A percentile compares a stretch with the other conserved stretches of the same genome.
phyloP scores from a whole-genome alignment of 1,140 invertebrate genomes.

The Onthophagus taurus region DNA sequence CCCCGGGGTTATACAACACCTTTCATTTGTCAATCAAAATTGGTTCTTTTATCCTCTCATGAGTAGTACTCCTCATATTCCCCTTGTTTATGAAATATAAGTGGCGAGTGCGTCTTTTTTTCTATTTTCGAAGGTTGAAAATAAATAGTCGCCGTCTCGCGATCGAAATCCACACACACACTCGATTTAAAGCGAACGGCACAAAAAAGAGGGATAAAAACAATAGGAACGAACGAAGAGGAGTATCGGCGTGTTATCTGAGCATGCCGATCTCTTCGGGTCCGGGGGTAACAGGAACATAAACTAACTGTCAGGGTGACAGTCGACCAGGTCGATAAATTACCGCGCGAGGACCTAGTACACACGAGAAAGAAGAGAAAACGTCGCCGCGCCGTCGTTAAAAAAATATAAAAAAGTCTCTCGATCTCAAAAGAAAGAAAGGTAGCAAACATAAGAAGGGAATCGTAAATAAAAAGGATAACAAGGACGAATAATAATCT shows the following conservation, averaged over 20 bases:
- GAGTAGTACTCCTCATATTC: background rate
- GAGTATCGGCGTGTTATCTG: too few relatives aligned
- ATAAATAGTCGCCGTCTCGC: background rate
- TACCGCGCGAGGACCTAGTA: too few relatives aligned
- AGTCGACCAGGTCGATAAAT: too few relatives aligned
- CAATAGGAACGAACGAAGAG: too few relatives aligned
- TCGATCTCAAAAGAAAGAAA: background rate
- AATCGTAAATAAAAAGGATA: background rate
- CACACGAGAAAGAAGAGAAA: too few relatives aligned
- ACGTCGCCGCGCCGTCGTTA: too few relatives aligned
- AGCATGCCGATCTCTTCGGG: too few relatives aligned
- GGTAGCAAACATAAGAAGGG: background rate
- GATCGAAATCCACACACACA: background rate
- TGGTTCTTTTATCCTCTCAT: conserved; percentile 3
- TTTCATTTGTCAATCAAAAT: conserved; percentile 21
- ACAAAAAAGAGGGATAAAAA: too few relatives aligned
- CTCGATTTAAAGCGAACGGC: background rate
- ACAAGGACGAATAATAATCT: background rate
- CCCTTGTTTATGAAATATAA: too few relatives aligned
- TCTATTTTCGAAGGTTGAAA: background rate
- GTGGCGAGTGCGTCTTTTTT: background rate
- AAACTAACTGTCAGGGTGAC: too few relatives aligned
- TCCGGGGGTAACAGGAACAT: too few relatives aligned
- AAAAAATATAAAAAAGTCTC: too few relatives aligned
- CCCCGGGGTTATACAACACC: conserved; percentile 18